phyloP scores from a whole-genome alignment of 2,797 vertebrate genomes.

The Limnodromus scolopaceus region DNA sequence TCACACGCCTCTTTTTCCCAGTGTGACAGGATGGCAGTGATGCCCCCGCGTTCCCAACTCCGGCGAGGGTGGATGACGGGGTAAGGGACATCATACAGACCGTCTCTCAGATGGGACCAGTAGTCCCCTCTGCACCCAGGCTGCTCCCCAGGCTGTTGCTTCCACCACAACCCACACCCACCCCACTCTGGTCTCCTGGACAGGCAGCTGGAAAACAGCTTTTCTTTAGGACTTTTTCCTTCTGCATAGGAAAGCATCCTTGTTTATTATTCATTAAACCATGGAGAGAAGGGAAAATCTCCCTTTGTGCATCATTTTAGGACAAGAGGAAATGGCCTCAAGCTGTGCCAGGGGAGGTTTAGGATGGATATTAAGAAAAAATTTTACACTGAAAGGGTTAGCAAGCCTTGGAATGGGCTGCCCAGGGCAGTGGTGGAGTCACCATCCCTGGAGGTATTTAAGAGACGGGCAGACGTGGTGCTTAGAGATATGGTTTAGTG shows the following conservation, averaged over 20 bases:
- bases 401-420: no score
- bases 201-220: neutral
- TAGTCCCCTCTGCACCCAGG: neutral
- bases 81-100: rapidly evolving
- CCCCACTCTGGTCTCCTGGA: neutral
- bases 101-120: neutral
- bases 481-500: no score
- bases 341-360: no score
- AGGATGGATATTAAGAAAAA: no score
- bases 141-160: neutral
- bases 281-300: neutral
- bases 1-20: rapidly evolving
- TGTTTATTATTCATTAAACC: rapidly evolving
- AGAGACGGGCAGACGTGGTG: no score
- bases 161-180: rapidly evolving
- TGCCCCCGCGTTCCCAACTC: rapidly evolving
- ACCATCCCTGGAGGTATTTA: no score
- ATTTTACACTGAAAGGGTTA: no score
- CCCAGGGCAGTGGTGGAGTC: no score
- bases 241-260: neutral
- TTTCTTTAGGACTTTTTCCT: neutral
- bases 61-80: neutral
- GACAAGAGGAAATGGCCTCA: no score
- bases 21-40: neutral
- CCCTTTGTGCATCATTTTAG: rapidly evolving